Evolutionary conservation across 2,113 vertebrate genomes (phyloP).

Genomic region (Corythornis vintsioides): DNA sequence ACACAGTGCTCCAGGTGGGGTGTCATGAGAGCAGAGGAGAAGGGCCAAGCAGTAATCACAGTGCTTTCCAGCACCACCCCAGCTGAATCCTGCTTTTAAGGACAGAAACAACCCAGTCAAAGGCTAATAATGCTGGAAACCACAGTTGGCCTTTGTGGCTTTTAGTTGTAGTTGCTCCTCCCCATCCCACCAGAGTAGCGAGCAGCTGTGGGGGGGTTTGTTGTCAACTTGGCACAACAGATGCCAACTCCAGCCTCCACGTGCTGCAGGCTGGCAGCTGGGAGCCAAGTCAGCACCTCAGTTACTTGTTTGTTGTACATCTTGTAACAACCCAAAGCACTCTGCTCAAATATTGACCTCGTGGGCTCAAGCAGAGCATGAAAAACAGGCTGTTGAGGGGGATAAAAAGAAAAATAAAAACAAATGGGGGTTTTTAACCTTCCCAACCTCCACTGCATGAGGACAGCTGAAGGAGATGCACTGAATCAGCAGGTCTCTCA

Average conservation of each 20-base stretch:
- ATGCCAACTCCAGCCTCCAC: background rate
- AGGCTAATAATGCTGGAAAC: no score
- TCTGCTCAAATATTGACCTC: background rate
- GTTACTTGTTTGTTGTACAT: background rate
- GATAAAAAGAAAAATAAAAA: accelerated
- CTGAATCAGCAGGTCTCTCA: constrained; percentile 8
- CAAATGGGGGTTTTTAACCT: background rate
- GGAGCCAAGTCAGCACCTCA: background rate
- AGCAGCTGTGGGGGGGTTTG: background rate
- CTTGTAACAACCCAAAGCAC: accelerated
- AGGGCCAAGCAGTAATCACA: background rate
- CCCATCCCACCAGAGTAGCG: background rate
- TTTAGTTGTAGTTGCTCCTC: background rate
- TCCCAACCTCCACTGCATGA: background rate
- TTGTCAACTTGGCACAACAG: background rate
- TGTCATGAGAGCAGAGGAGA: no score
- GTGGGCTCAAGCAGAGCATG: background rate
- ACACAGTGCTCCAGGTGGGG: no score
- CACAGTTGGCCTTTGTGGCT: background rate
- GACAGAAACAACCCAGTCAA: background rate
- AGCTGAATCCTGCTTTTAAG: background rate
- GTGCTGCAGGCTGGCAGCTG: background rate
- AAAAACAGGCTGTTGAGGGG: background rate
- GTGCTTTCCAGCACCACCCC: background rate
- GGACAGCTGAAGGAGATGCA: constrained; percentile 39